These are phyloP conservation scores for Portunus trituberculatus DNA, from an alignment of 1,140 invertebrate genomes.

Conservation along the genomic window DNA sequence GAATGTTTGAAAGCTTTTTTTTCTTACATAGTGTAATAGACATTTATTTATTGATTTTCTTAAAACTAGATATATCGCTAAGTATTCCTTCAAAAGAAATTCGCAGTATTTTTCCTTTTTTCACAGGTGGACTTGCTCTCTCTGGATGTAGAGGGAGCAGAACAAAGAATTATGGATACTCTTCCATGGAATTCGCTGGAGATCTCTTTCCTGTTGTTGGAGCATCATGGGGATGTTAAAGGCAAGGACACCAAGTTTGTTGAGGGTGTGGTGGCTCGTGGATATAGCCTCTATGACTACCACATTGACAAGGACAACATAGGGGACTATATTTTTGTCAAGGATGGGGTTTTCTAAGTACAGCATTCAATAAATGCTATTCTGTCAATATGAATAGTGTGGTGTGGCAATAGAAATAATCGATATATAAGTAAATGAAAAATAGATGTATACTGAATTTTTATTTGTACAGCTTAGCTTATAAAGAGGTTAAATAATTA, in stretches of 20 bases:
- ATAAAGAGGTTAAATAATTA: neutral
- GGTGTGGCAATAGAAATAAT: too few species aligned
- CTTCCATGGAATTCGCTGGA: conserved; percentile 50
- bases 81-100: too few species aligned
- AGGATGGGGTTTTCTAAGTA: conserved; percentile 35
- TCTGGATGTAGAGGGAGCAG: conserved; percentile 67
- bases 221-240: conserved; percentile 57
- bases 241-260: conserved; percentile 52
- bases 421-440: neutral
- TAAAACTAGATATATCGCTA: too few species aligned
- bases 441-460: neutral
- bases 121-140: conserved; percentile 63
- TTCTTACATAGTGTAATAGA: too few species aligned
- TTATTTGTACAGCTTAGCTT: neutral
- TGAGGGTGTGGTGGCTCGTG: conserved; percentile 32
- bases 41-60: too few species aligned
- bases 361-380: neutral
- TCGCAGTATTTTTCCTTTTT: neutral
- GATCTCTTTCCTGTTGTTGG: conserved; percentile 49
- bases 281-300: conserved; percentile 60
- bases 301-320: conserved; percentile 68
- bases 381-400: too few species aligned
- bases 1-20: too few species aligned
- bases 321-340: conserved; percentile 70
- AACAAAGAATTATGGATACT: conserved; percentile 54